Base-by-base conservation (phyloP, 2,888 invertebrate species). In the Noctua janthe region DNA sequence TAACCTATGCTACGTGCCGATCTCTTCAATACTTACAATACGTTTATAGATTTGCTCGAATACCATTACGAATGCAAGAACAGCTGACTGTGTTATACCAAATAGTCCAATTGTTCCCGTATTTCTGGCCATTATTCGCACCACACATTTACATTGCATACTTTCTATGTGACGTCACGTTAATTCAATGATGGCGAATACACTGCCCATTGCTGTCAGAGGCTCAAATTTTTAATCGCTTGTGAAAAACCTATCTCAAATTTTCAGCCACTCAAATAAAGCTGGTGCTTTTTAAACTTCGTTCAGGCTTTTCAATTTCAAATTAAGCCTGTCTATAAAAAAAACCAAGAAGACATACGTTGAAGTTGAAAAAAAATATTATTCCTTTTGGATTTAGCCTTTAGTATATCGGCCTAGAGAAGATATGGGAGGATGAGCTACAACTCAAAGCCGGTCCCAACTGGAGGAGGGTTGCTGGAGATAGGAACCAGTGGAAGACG, bases 61-160 rank as follows among this genome's bases (percentile, higher is more conserved):
- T 17, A 64, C 64, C 64, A 64, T 85, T 84, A 89, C 86, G 75
- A 84, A 89, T 87, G 87, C 85, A 89, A 76, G 78, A 78, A 74
- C 78, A 67, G 82, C 82, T 78, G 78, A 74, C 81, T 56, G 64
- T 67, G 47, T 35, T 15, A 51, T 49, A 47, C 76, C 35, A n/a
- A 75, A 75, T 67, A 64, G 51, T 73, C 64, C 67, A 76, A 78
- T 74, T 47, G 51, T 69, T 69, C 73, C 64, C 66, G 66, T 74
- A 81, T 87, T 81, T 87, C 64, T 43, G n/a, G 23, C 71, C 54
- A 76, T 77, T 84, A 81, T 77, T 81, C 66, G 67, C 67, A 54
- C 75, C 64, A 47, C 43, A 75, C 73, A 80, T 80, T 74, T 74
- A 72, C 69, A 66, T 80, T 70, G 71, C 66, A 84, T 84, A 81